Conservation (phyloP, 1,140 invertebrate species). For the Caenorhabditis inopinata region DNA sequence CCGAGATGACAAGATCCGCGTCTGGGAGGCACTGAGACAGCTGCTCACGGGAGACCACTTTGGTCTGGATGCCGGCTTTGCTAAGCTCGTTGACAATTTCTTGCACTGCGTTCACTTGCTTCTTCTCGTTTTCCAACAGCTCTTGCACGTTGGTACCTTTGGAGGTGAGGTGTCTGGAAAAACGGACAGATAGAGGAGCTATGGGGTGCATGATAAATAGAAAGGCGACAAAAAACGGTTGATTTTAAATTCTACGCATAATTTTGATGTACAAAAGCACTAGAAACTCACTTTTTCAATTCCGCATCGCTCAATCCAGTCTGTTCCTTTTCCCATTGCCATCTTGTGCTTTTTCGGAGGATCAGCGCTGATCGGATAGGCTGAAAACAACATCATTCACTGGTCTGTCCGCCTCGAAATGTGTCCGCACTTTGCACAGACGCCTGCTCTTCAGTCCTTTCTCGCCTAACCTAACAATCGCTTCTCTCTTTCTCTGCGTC, state of each 20-base stretch:
- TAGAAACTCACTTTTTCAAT: conserved; percentile 9
- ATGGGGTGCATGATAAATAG: no score
- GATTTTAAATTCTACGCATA: no score
- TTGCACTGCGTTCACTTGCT: background rate
- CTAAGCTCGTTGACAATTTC: background rate
- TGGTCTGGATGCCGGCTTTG: conserved; percentile 52
- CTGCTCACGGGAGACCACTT: conserved; percentile 52
- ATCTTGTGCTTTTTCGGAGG: conserved; percentile 32
- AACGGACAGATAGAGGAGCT: no score
- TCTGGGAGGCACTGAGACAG: conserved; percentile 76
- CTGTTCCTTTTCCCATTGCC: conserved; percentile 35
- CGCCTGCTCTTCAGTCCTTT: no score
- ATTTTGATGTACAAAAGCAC: no score
- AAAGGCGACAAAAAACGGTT: no score
- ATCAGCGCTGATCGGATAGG: conserved; percentile 5
- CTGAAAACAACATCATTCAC: background rate
- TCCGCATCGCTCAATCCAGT: conserved; percentile 12
- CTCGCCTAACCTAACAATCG: no score
- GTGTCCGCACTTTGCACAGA: no score
- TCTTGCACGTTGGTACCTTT: conserved; percentile 48
- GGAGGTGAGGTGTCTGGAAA: conserved; percentile 42
- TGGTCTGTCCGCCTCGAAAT: no score
- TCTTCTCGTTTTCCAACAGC: conserved; percentile 52
- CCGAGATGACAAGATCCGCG: conserved; percentile 90
- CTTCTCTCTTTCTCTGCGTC: no score